These are phyloP conservation scores for Mobula birostris DNA, from an alignment of 2,113 vertebrate species.

Conservation along the genomic window DNA sequence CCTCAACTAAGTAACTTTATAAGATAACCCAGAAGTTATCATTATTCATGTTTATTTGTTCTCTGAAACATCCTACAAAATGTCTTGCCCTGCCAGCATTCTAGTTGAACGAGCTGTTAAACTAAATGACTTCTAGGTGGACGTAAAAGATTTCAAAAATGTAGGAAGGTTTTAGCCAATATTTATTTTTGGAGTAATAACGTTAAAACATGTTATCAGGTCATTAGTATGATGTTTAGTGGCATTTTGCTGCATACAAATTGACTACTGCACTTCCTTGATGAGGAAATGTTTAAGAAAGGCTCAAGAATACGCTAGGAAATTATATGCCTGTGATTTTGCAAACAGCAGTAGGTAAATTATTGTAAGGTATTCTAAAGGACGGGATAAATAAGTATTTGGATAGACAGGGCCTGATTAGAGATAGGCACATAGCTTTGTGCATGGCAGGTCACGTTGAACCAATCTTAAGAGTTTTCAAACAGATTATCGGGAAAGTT, in stretches of 20 bases:
- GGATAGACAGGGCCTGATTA: too few relatives aligned
- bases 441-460: too few relatives aligned
- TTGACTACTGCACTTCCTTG: neutral
- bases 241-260: neutral
- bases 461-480: too few relatives aligned
- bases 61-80: neutral
- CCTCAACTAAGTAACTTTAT: too few relatives aligned
- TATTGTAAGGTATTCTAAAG: too few relatives aligned
- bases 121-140: neutral
- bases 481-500: too few relatives aligned
- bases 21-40: neutral
- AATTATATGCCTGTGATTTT: too few relatives aligned
- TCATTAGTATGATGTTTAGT: neutral
- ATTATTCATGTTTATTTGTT: neutral
- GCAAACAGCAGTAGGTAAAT: too few relatives aligned
- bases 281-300: too few relatives aligned
- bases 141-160: neutral
- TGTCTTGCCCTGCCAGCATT: neutral
- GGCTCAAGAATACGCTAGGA: too few relatives aligned
- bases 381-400: too few relatives aligned
- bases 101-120: neutral
- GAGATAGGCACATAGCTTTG: too few relatives aligned
- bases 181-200: neutral
- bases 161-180: neutral
- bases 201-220: neutral